phyloP scores from a whole-genome alignment of 2,113 vertebrate species.

The Dasyprocta punctata region DNA sequence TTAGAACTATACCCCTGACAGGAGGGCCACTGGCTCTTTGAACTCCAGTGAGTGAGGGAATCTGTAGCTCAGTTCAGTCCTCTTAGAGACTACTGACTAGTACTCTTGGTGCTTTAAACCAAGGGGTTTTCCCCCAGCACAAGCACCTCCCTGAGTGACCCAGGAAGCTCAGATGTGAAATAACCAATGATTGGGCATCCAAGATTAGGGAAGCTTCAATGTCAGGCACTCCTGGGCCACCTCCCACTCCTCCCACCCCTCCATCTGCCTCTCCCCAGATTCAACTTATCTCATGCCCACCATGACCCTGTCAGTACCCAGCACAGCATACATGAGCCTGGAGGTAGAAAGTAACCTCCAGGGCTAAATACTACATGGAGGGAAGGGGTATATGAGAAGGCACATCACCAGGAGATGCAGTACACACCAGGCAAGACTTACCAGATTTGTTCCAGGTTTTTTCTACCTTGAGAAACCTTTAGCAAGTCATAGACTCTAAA shows the following conservation, averaged over 20 bases:
- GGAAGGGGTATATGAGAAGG: accelerated
- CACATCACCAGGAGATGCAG: accelerated
- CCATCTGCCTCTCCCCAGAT: neutral
- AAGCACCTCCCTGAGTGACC: neutral
- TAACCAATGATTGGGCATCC: neutral
- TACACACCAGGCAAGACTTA: too few relatives aligned
- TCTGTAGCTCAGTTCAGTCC: neutral
- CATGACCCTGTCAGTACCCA: neutral
- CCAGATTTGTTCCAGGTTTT: neutral
- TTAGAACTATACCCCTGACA: neutral
- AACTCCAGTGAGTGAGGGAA: neutral
- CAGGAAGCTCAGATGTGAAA: neutral
- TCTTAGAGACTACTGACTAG: neutral
- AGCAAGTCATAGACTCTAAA: neutral
- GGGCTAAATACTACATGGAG: neutral
- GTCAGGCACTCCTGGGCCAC: neutral
- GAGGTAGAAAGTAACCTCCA: too few relatives aligned
- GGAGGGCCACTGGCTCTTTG: neutral
- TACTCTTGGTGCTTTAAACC: neutral
- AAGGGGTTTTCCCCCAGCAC: neutral
- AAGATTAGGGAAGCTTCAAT: accelerated
- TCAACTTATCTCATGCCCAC: neutral
- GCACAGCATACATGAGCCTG: neutral
- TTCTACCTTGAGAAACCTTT: neutral
- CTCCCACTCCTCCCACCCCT: neutral